Evolutionary conservation across 2,888 invertebrate species (phyloP), one percentile per base, ranked within the genome.

Genomic region (Mimas tiliae): DNA sequence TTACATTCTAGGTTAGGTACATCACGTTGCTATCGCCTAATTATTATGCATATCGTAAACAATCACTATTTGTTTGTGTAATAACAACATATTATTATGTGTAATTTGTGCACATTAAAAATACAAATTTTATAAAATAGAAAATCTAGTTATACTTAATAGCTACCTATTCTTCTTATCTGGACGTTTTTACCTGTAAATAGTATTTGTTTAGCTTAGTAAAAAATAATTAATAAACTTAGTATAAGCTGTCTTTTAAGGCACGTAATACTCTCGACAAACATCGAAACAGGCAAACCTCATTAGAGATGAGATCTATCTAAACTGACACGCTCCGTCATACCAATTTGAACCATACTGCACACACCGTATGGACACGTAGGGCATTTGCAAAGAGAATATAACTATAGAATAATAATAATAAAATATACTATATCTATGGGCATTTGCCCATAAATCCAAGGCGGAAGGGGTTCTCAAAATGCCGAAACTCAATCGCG

Each of bases 181-280:
- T 52, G 65, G 47, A 65, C 58, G 47, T 19, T 27, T 58, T 48
- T 38, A 55, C 55, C 55, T 65, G 55, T 48, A 65, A 65, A 65
- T n/a, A 51, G n/a, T 21, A 48, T 45, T 16, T 34, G 14, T 27
- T 47, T 47, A 52, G 21, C 34, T 55, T 16, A 38, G 8, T 19
- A 42, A 3, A 19, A 19, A 19, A 9, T 42, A 19, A 19, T 6
- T 3, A 42, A 6, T 9, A 42, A 19, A 8, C 11, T 58, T 12
- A 58, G 38, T 1, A 38, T n/a, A n/a, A n/a, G n/a, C 11, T 38
- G 16, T n/a, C 1, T 53, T 33, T 16, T 11, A 55, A 55, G 55
- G 55, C 55, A 55, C 55, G 8, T n/a, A 14, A 53, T 42, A 27
- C 14, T 34, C 8, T 34, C 33, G 1, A 53, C 34, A 62, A 14